Conservation (phyloP, 2,888 invertebrate genomes). For the Lottia gigantea region DNA sequence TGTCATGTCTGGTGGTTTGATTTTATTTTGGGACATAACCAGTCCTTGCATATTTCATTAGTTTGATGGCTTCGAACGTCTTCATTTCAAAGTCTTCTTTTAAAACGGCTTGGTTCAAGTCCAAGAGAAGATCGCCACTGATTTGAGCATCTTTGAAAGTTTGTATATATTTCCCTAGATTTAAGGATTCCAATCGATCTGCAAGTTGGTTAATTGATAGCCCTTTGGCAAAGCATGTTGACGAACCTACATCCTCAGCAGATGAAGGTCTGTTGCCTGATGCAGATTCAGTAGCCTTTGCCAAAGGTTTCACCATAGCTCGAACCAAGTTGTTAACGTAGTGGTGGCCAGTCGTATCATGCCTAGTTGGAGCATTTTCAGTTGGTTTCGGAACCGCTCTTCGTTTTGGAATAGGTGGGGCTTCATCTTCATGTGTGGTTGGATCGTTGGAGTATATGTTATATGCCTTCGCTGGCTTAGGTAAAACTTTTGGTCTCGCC, state of each 20-base stretch:
- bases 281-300: background rate
- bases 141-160: background rate
- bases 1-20: background rate
- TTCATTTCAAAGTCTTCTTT: slow-evolving; percentile 2
- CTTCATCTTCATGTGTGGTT: background rate
- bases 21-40: background rate
- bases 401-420: background rate
- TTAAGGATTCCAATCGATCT: background rate
- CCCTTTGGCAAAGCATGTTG: background rate
- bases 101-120: background rate
- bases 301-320: background rate
- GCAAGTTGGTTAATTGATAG: background rate
- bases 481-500: too few relatives aligned
- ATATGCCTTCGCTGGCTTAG: too few relatives aligned
- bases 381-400: background rate
- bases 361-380: background rate
- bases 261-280: background rate
- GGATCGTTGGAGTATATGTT: background rate
- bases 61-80: background rate
- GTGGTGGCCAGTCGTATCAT: background rate
- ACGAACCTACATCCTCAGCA: background rate
- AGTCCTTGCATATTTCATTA: slow-evolving; percentile 4
- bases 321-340: background rate
- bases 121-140: background rate
- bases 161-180: background rate